Percentiles rank a stretch among this genome's conserved stretches.
phyloP scores from a whole-genome alignment of 2,113 vertebrate genomes.

The Marcusenius ussheri region DNA sequence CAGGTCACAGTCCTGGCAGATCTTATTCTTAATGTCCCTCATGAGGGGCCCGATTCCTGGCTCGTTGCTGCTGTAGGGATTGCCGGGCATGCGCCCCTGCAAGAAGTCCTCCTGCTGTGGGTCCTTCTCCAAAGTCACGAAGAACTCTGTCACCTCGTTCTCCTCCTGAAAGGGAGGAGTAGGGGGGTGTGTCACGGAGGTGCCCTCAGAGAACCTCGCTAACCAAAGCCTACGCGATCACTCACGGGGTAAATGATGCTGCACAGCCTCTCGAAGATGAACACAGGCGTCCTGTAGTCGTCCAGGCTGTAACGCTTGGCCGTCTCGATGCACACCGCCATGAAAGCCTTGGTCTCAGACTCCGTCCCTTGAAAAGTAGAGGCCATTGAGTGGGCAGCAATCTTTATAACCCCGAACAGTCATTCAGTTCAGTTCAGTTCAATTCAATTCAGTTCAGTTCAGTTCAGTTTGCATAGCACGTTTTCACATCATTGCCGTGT shows the following conservation, averaged over 20 bases:
- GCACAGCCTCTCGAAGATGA: conserved; percentile 96
- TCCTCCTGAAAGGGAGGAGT: conserved; percentile 69
- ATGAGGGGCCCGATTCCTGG: conserved; percentile 92
- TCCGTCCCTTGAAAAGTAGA: conserved; percentile 73
- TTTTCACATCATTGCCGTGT: too few species aligned
- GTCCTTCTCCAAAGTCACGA: conserved; percentile 95
- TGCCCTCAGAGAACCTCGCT: neutral
- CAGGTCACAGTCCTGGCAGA: conserved; percentile 97
- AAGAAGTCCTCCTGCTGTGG: conserved; percentile 98
- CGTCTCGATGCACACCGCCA: conserved; percentile 98
- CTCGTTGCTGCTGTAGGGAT: conserved; percentile 95
- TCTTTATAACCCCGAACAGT: neutral
- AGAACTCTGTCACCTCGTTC: conserved; percentile 98
- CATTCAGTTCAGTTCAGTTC: neutral
- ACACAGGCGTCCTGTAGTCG: conserved; percentile 95
- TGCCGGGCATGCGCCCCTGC: conserved; percentile 96
- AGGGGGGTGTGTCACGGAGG: neutral
- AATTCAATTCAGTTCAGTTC: fast-evolving
- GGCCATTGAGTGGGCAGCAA: neutral
- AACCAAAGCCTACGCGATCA: neutral
- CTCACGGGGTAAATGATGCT: conserved; percentile 98
- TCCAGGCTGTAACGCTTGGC: conserved; percentile 93
- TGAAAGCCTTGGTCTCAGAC: conserved; percentile 96
- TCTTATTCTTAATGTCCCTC: conserved; percentile 99
- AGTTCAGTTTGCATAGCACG: too few species aligned